Conservation (phyloP, 1,140 invertebrate genomes). For the Caerostris darwini region DNA sequence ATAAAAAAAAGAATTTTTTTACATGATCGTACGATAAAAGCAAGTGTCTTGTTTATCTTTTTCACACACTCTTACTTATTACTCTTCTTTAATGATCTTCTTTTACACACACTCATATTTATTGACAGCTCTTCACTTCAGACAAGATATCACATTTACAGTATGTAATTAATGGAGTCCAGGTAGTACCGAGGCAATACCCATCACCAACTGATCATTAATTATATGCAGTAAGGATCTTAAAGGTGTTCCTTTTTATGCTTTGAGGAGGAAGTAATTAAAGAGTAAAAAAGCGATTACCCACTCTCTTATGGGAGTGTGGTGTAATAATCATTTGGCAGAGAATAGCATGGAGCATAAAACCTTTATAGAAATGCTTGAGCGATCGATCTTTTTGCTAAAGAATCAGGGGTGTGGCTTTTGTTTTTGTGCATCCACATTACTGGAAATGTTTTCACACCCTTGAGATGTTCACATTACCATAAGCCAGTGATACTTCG, state of each 20-base stretch:
- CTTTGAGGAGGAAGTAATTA: conserved; percentile 10
- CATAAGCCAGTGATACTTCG: conserved; percentile 25
- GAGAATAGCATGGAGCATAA: background rate
- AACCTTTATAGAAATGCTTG: conserved; percentile 16
- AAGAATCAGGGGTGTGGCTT: conserved; percentile 16
- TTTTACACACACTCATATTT: background rate
- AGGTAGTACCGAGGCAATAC: background rate
- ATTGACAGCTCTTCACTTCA: background rate
- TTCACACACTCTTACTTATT: background rate
- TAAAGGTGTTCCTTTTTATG: background rate
- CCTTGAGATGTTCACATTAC: conserved; percentile 36
- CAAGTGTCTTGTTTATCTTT: no score
- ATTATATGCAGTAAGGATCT: conserved; percentile 8
- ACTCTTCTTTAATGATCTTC: background rate
- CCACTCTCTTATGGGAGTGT: background rate
- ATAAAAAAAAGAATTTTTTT: no score
- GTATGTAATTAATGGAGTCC: background rate
- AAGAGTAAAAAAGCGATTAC: conserved; percentile 18
- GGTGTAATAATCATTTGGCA: background rate
- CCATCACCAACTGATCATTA: conserved; percentile 19
- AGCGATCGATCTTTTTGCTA: background rate
- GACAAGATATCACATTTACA: background rate
- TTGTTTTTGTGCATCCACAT: conserved; percentile 25
- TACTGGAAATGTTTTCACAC: conserved; percentile 27
- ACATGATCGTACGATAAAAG: no score